Percentiles rank a stretch among this genome's conserved stretches.
Conservation (phyloP, 2,113 vertebrate species). For the Eolophus roseicapilla region DNA sequence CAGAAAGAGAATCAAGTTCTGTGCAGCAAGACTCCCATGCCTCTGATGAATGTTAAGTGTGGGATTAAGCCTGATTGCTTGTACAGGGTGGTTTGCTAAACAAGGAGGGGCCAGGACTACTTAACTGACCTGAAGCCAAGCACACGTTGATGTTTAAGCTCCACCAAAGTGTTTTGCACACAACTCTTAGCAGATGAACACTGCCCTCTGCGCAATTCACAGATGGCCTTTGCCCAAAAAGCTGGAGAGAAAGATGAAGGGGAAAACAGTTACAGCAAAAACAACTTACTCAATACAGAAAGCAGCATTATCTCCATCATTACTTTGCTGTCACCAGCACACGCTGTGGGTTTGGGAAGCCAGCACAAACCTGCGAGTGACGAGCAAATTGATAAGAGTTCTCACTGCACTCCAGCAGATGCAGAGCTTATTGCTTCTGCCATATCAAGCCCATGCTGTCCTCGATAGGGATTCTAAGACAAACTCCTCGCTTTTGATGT, state of each 20-base stretch:
- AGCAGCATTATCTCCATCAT: not conserved
- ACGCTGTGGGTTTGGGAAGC: fast-evolving
- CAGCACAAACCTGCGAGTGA: not conserved
- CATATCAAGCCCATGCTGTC: not conserved
- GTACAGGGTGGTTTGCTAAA: not conserved
- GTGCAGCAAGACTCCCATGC: not conserved
- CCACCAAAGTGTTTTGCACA: not conserved
- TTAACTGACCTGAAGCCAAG: not conserved
- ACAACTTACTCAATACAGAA: not conserved
- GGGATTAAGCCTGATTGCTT: not conserved
- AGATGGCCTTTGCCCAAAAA: not conserved
- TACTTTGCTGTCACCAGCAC: not conserved
- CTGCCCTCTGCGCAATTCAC: not conserved
- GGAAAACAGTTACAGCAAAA: not conserved
- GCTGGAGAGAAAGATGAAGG: not conserved
- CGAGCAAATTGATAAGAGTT: not conserved
- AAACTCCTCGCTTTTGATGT: not conserved
- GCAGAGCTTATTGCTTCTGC: not conserved
- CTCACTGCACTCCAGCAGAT: not conserved
- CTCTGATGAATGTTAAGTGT: not conserved
- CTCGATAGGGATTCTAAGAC: not conserved
- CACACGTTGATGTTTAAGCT: not conserved
- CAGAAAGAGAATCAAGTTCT: not conserved
- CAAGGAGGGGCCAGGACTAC: not conserved
- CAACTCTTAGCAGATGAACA: not conserved